Evolutionary conservation across 1,140 invertebrate genomes (phyloP).

Genomic region (Papilio dardanus): DNA sequence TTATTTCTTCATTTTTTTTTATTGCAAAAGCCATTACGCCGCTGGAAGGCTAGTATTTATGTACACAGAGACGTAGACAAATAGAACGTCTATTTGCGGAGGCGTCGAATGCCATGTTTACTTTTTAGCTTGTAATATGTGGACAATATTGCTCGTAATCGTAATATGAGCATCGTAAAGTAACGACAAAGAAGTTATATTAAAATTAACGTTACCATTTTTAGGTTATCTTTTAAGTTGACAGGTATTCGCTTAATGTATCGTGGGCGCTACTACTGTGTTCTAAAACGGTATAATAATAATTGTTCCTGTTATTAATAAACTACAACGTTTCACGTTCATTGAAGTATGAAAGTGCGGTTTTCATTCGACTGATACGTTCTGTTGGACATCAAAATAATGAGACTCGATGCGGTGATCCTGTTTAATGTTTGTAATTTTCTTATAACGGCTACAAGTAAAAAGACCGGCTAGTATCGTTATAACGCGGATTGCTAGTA

Average conservation of each 20-base stretch:
- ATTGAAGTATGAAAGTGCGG: conserved; percentile 41
- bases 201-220: not conserved
- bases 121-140: conserved; percentile 36
- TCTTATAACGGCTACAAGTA: conserved; percentile 60
- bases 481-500: conserved; percentile 52
- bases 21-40: conserved; percentile 29
- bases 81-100: conserved; percentile 32
- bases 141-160: conserved; percentile 34
- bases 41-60: conserved; percentile 31
- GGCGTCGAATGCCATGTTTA: conserved; percentile 32
- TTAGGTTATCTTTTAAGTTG: not conserved
- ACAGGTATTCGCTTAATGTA: not conserved
- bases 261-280: not conserved
- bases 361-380: conserved; percentile 47
- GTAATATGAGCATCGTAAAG: conserved; percentile 27
- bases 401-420: conserved; percentile 60
- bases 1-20: conserved; percentile 23
- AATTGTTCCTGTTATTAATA: not conserved
- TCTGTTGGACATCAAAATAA: conserved; percentile 55
- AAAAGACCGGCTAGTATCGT: conserved; percentile 59
- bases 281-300: not conserved
- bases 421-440: conserved; percentile 68
- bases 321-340: not conserved
- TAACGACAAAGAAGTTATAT: conserved; percentile 7
- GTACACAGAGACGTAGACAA: conserved; percentile 32